Evolutionary conservation across 2,888 invertebrate genomes (phyloP).

Genomic region (Drosophila incognita): DNA sequence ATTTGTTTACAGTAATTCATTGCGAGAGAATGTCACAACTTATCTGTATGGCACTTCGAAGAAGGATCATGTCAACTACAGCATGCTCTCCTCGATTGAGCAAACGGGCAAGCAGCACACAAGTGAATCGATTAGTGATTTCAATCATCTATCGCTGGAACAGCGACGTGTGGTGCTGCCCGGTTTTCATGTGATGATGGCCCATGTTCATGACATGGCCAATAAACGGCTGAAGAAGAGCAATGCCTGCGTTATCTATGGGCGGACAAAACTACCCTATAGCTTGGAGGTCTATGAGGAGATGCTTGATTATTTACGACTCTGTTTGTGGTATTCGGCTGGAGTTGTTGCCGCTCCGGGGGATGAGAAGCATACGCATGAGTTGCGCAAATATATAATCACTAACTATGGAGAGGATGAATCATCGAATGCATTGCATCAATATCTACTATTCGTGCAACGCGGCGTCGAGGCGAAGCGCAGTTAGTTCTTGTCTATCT

Average conservation of each 20-base stretch:
- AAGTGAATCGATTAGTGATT: slow-evolving; percentile 76
- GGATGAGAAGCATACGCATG: slow-evolving; percentile 86
- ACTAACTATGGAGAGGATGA: slow-evolving; percentile 86
- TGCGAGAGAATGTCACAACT: slow-evolving; percentile 83
- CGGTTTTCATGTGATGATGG: slow-evolving; percentile 90
- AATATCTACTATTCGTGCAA: slow-evolving; percentile 89
- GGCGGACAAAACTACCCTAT: slow-evolving; percentile 90
- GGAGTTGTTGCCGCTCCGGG: slow-evolving; percentile 88
- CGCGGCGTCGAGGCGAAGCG: slow-evolving; percentile 88
- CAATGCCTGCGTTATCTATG: slow-evolving; percentile 87
- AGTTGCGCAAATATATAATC: slow-evolving; percentile 88
- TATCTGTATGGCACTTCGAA: slow-evolving; percentile 89
- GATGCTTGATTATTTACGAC: slow-evolving; percentile 90
- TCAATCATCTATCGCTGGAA: slow-evolving; percentile 82
- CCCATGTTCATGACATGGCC: slow-evolving; percentile 89
- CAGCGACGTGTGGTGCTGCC: slow-evolving; percentile 87
- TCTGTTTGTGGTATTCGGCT: slow-evolving; percentile 90
- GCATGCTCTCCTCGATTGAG: slow-evolving; percentile 84
- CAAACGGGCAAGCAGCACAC: slow-evolving; percentile 79
- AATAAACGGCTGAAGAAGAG: slow-evolving; percentile 87
- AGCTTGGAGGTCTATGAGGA: slow-evolving; percentile 90
- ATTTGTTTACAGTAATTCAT: slow-evolving; percentile 74
- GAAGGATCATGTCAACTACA: slow-evolving; percentile 86
- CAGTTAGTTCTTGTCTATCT: slow-evolving; percentile 85
- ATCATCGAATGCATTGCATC: slow-evolving; percentile 87